Base-by-base conservation (phyloP, 2,888 invertebrate genomes). In the Drosophila atripex region DNA sequence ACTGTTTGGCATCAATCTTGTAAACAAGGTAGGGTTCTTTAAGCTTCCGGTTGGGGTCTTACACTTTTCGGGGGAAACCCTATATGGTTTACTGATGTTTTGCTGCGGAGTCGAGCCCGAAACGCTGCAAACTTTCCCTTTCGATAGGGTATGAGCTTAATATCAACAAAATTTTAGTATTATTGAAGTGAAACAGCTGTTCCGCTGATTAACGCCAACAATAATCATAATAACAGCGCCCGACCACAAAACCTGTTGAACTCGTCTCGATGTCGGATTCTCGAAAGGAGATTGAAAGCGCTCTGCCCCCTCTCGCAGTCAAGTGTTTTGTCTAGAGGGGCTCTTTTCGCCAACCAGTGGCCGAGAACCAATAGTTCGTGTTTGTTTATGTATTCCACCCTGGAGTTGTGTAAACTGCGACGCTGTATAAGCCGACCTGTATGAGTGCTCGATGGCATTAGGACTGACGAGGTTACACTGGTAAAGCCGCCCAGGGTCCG, bases 381-480 rank as follows among this genome's bases (percentile, higher is more conserved):
- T 35, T 35, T 35, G 14, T 35, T 35, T 35, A 14, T 32, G 32
- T 32, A 32, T 32, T 32, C 9, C 28, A 9, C 28, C 28, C 28
- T 28, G 28, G 28, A 28, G 28, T 28, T 28, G 28, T 8, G 28
- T 28, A 28, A 28, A 28, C 9, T 9, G 28, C 2, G 28, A 9
- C 9, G 28, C 28, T 28, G 28, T 4, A n/a, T n/a, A n/a, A n/a
- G n/a, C 21, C 21, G 5, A 23, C 0, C 21, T 23, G 1, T 2
- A 9, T 7, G 8, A 28, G 28, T 2, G 12, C 32, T 4, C 12
- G 3, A 4, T 11, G 45, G 8, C 25, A 16, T 52, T 53, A 82
- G 87, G 86, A 84, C 65, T 55, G 55, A 43, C 82, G 86, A 83
- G 82, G 87, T 76, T 78, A 35, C 35, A 38, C 7, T 4, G n/a